Evolutionary conservation across 2,113 vertebrate genomes (phyloP).

Genomic region (Notothenia rossii): DNA sequence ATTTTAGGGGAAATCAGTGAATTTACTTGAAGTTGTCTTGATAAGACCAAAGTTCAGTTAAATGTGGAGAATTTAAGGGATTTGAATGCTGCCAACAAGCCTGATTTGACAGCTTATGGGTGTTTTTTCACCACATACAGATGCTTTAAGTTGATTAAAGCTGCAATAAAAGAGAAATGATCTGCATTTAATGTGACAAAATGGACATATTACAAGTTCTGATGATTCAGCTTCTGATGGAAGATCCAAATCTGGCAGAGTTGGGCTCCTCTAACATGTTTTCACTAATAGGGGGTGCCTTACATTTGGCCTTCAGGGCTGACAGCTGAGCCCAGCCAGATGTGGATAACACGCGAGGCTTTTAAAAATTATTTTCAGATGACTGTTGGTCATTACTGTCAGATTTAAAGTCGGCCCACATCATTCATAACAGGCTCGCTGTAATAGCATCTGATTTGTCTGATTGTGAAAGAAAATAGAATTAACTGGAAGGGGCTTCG

Average conservation of each 20-base stretch:
- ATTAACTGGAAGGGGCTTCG: slow-evolving; percentile 12
- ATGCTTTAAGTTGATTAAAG: not conserved
- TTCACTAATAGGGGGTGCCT: not conserved
- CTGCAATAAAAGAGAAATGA: not conserved
- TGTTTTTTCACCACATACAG: not conserved
- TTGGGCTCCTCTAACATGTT: not conserved
- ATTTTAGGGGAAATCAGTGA: not conserved
- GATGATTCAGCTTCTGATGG: not conserved
- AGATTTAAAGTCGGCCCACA: slow-evolving; percentile 10
- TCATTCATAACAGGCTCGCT: slow-evolving; percentile 17
- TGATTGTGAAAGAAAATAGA: slow-evolving; percentile 54
- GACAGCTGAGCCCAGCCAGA: slow-evolving; percentile 43
- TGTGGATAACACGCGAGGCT: slow-evolving; percentile 27
- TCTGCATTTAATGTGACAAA: not conserved
- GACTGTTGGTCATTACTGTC: slow-evolving; percentile 55
- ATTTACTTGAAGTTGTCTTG: no score
- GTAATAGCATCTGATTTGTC: slow-evolving; percentile 41
- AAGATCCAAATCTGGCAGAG: not conserved
- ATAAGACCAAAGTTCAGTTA: not conserved
- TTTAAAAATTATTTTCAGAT: slow-evolving; percentile 48
- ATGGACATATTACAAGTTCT: not conserved
- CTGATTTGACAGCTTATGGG: not conserved
- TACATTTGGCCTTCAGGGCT: not conserved
- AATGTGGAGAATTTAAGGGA: not conserved
- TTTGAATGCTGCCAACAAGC: not conserved